Base-by-base conservation (phyloP, 30 jellyfish, hydroid and myxozoan species). In the Hydra vulgaris region DNA sequence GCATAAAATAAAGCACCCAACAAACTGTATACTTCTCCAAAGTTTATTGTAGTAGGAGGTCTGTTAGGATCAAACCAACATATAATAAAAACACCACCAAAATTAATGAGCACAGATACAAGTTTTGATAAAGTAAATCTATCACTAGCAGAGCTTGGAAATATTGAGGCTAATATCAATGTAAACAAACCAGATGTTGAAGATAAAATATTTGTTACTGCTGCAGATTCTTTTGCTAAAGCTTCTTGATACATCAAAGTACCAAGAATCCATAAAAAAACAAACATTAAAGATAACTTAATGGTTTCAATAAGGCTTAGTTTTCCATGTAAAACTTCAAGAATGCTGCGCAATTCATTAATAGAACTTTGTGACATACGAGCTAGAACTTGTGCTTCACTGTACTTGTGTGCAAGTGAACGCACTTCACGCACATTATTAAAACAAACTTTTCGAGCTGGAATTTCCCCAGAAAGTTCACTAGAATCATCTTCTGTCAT, bases 401-500 rank as follows among this genome's bases (percentile, higher is more conserved):
- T 82, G 61, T 78, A 89, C 69, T 82, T 82, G 27, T 73, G 88
- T 72, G 89, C 53, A 71, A 87, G 82, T 23, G 85, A 74, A 23
- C 88, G 85, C 12, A 80, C 87, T 77, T 92, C 98, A 82, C 95
- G 73, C 15, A 79, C 95, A 54, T 83, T 82, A 83, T 81, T 86
- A 82, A 92, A 92, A 25, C 89, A 82, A 18, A 92, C 86, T 82
- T 82, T 72, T n/a, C 88, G 78, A 52, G 12, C 16, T 1, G 79
- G 25, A 25, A 8, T 20, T 19, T 82, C 27, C 7, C 18, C 20
- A 20, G 93, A 88, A 77, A 82, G 83, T 18, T 79, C 70, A 84
- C 96, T 92, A 21, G 80, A 53, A 19, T 93, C 99, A 81, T 88
- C 99, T 52, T 93, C 99, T 0, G 99, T 93, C 99, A 93, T 87